Evolutionary conservation across 2,113 vertebrate species (phyloP).

Genomic region (Daubentonia madagascariensis): DNA sequence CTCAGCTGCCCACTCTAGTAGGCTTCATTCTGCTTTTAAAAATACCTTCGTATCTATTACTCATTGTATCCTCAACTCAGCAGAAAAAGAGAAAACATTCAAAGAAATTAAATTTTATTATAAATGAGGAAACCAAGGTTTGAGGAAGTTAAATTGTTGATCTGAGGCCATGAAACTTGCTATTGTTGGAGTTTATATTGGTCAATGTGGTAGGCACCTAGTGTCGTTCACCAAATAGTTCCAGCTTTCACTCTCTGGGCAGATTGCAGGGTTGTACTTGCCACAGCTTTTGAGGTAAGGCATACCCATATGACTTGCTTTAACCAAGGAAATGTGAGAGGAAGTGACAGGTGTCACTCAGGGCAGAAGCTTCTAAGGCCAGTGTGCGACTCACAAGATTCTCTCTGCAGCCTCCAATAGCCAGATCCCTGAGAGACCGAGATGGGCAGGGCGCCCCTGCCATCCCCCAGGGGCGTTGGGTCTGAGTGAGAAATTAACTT

Average conservation of each 20-base stretch:
- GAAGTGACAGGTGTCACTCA: not conserved
- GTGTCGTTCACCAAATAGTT: not conserved
- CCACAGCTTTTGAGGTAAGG: not conserved
- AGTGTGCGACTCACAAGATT: not conserved
- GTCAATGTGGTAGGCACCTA: not conserved
- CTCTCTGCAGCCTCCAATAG: not conserved
- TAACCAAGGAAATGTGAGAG: not conserved
- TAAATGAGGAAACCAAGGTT: not conserved
- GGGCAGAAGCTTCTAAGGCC: not conserved
- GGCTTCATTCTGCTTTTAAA: not conserved
- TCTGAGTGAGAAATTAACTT: not conserved
- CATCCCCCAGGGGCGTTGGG: rapidly evolving
- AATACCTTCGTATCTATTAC: not conserved
- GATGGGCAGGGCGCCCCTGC: not conserved
- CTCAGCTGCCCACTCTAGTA: not conserved
- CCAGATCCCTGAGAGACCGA: not conserved
- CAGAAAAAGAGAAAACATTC: not conserved
- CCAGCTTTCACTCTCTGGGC: not conserved
- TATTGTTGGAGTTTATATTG: not conserved
- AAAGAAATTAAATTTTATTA: not conserved
- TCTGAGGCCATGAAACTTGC: rapidly evolving
- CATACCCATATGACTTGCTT: not conserved
- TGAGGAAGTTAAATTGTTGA: not conserved
- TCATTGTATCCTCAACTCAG: not conserved
- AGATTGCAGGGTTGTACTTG: not conserved